Base-by-base conservation (phyloP, 1,140 invertebrate species). In the Drosophila bocqueti region DNA sequence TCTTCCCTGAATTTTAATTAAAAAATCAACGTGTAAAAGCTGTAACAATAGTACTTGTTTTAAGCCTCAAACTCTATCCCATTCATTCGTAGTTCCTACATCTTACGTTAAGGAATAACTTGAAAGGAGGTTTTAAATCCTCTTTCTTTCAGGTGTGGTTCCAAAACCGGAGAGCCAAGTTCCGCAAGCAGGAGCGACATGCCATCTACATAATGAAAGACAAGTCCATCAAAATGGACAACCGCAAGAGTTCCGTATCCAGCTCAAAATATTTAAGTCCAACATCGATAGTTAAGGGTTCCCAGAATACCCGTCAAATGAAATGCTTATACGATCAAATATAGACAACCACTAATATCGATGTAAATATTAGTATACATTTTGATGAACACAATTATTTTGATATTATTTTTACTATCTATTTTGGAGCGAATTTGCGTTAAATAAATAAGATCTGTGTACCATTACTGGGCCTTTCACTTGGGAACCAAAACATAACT, bases 191-290 rank as follows among this genome's bases (percentile, higher is more conserved):
- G 45, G 85, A 90, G 43, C 73, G 86, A 63, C 86, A 85, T 79
- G 86, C 86, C 11, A 91, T 90, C 26, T 91, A 86, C 66, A 82
- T 90, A 46, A 90, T 91, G 82, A 90, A 90, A 52, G 85, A 90
- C 66, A 86, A 87, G 49, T 79, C 79, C 24, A 66, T 62, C 34
- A 90, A 91, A 75, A 62, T 82, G 55, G 81, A 89, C 52, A 76
- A 57, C 29, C 75, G 82, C 9, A 83, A 81, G n/a, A 73, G 52
- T 52, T 43, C 67, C 43, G 49, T 36, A 46, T 45, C 83, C 36
- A 81, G 77, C 18, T 57, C 65, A 1, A 87, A 84, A 60, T 79
- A 66, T 54, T 67, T 72, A 40, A 68, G 73, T 67, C 54, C 76
- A 46, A 57, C 67, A 40, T 61, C 31, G 54, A 16, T 40, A 40